Evolutionary conservation across 2,113 vertebrate genomes (phyloP).

Genomic region (Rhizomys pruinosus): DNA sequence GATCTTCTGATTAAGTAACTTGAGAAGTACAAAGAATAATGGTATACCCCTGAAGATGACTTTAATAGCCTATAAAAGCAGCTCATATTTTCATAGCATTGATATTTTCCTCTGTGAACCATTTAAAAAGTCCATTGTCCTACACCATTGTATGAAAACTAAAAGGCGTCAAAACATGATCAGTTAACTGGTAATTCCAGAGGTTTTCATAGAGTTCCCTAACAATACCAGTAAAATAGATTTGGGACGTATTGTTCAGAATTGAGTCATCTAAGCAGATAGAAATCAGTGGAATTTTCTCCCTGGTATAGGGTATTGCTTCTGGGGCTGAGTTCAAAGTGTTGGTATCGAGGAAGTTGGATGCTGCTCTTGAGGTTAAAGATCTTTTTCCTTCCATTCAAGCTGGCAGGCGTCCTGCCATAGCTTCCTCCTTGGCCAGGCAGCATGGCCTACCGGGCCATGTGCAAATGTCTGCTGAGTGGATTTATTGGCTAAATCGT

Average conservation of each 20-base stretch:
- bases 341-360: not conserved
- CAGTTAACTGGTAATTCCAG: not conserved
- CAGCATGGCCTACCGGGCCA: slow-evolving; percentile 74
- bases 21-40: not conserved
- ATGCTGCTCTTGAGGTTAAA: slow-evolving; percentile 59
- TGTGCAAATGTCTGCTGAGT: slow-evolving; percentile 87
- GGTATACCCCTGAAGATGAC: not conserved
- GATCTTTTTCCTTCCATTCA: slow-evolving; percentile 69
- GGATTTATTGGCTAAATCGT: slow-evolving; percentile 86
- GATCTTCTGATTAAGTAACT: not conserved
- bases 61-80: not conserved
- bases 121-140: not conserved
- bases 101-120: not conserved
- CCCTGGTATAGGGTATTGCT: not conserved
- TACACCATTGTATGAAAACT: not conserved
- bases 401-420: slow-evolving; percentile 84
- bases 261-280: not conserved
- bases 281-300: not conserved
- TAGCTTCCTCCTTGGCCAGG: slow-evolving; percentile 69
- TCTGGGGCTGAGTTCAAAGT: not conserved
- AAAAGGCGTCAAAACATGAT: not conserved
- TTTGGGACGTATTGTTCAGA: not conserved
- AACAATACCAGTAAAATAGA: not conserved
- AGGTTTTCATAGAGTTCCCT: not conserved
- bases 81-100: not conserved